Conservation (phyloP, 2,113 vertebrate species). For the Felis catus region DNA sequence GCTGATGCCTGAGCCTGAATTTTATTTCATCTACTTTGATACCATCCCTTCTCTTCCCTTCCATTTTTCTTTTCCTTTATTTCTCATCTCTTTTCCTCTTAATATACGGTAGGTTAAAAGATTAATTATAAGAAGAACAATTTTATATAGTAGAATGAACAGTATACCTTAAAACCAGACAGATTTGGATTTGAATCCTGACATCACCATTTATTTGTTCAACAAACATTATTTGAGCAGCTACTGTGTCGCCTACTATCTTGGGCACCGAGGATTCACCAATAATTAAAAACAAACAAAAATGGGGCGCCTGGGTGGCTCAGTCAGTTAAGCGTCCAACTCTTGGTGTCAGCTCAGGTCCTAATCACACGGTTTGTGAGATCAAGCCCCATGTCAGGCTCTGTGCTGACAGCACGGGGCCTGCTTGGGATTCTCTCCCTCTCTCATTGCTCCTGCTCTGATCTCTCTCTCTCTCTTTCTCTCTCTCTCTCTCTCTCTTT, state of each 20-base stretch:
- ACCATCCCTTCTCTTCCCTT: neutral
- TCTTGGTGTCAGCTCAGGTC: no score
- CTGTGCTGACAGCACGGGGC: no score
- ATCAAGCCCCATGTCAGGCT: no score
- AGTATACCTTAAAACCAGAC: neutral
- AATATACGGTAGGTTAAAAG: neutral
- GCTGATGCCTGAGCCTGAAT: neutral
- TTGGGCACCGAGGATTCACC: neutral
- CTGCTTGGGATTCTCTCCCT: no score
- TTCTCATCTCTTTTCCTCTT: neutral
- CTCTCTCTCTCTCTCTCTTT: no score
- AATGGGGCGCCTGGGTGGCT: neutral
- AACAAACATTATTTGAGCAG: neutral
- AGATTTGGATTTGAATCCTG: neutral
- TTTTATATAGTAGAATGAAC: neutral
- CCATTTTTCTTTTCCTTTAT: neutral
- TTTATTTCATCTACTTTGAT: neutral
- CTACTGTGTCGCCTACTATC: neutral
- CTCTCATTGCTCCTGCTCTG: no score
- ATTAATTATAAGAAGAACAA: neutral
- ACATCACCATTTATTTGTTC: neutral
- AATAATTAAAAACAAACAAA: neutral
- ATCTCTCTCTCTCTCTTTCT: no score
- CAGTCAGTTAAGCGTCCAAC: no score
- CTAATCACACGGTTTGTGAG: no score